A percentile compares a stretch with the other conserved stretches of the same genome.
Conservation (phyloP, 2,797 vertebrate species). For the Sphenodon punctatus region DNA sequence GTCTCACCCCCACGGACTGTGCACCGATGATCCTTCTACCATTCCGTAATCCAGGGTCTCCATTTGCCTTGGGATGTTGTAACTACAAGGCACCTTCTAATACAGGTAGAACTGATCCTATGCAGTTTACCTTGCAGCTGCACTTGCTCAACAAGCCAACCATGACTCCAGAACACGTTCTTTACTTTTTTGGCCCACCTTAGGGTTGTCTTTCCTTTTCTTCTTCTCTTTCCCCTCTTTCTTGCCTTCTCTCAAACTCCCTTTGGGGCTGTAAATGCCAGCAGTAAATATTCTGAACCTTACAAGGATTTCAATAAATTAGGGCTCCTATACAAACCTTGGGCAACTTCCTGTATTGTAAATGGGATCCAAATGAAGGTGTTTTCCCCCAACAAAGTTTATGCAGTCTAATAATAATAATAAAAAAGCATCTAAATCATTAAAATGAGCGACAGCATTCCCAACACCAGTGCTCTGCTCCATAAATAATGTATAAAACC, state of each 20-base stretch:
- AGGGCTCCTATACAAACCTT: slow-evolving; percentile 65
- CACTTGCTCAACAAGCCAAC: rapidly evolving
- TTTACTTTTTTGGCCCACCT: slow-evolving; percentile 58
- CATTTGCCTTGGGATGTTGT: too few relatives aligned
- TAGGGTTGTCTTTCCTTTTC: slow-evolving; percentile 33
- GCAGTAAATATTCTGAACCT: slow-evolving; percentile 65
- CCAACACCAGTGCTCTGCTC: slow-evolving; percentile 60
- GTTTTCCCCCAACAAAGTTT: slow-evolving; percentile 51
- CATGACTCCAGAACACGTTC: slow-evolving; percentile 34
- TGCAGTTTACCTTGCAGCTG: background rate
- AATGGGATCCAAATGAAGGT: slow-evolving; percentile 68
- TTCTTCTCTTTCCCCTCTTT: background rate
- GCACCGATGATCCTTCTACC: too few relatives aligned
- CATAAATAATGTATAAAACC: slow-evolving; percentile 66
- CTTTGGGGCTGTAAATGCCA: slow-evolving; percentile 70
- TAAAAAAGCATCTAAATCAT: slow-evolving; percentile 59
- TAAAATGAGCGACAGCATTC: slow-evolving; percentile 70
- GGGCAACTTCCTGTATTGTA: slow-evolving; percentile 68
- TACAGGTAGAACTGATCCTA: background rate
- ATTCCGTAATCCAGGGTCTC: too few relatives aligned
- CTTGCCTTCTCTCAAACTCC: slow-evolving; percentile 33
- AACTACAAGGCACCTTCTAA: background rate
- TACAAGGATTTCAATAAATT: slow-evolving; percentile 70
- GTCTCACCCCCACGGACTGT: too few relatives aligned
- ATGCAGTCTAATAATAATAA: slow-evolving; percentile 65